Evolutionary conservation across 2,888 invertebrate species (phyloP).

Genomic region (Cryptocheilus praepositus): DNA sequence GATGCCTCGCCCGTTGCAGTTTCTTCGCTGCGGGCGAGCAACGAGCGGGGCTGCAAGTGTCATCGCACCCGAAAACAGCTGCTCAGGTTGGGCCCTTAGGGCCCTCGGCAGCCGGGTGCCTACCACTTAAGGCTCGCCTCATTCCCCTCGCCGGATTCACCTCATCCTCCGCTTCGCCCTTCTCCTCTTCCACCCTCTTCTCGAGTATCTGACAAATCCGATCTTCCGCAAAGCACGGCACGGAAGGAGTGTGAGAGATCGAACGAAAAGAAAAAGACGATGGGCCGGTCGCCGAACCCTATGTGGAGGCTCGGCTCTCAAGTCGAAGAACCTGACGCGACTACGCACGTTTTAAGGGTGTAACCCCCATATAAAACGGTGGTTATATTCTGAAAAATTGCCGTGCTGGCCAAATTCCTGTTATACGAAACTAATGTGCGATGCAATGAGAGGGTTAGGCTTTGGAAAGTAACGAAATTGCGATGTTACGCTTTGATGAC

Average conservation of each 20-base stretch:
- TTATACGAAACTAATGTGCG: too few species aligned
- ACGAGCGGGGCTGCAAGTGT: slow-evolving; percentile 52
- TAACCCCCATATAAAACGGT: too few species aligned
- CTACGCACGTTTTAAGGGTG: too few species aligned
- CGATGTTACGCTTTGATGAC: too few species aligned
- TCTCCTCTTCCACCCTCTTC: slow-evolving; percentile 44
- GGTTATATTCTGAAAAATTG: too few species aligned
- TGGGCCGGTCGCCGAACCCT: slow-evolving; percentile 38
- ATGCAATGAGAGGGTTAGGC: too few species aligned
- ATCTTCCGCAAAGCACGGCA: slow-evolving; percentile 55
- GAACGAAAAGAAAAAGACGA: slow-evolving; percentile 9
- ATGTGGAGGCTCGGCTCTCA: too few species aligned
- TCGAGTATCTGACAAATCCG: slow-evolving; percentile 65
- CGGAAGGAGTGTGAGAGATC: slow-evolving; percentile 13
- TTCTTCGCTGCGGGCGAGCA: slow-evolving; percentile 19
- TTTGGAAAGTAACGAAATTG: too few species aligned
- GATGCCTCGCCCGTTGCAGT: slow-evolving; percentile 15
- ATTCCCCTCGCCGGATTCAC: slow-evolving; percentile 1
- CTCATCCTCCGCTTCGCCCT: background rate
- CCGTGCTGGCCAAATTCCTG: too few species aligned
- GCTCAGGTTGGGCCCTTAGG: slow-evolving; percentile 56
- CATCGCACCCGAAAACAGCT: slow-evolving; percentile 69
- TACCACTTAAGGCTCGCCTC: slow-evolving; percentile 54
- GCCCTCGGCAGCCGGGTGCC: slow-evolving; percentile 60
- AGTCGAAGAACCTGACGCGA: too few species aligned